A percentile compares a stretch with the other conserved stretches of the same genome.
These are phyloP conservation scores for Parasteatoda lunata DNA, from an alignment of 2,888 invertebrate genomes.

Conservation along the genomic window DNA sequence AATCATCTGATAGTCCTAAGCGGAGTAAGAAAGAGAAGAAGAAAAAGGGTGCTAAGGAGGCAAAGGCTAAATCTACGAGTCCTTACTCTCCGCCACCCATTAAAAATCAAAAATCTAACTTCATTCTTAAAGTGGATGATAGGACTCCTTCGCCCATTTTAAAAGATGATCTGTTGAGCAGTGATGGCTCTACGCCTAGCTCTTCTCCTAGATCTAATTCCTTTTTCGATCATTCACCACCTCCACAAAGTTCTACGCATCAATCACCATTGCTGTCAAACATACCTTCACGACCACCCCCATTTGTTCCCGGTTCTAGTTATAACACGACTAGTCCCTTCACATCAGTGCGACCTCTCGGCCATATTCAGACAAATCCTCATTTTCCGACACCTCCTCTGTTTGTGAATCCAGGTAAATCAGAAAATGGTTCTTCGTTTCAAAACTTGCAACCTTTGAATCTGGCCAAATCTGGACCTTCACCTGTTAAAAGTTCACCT, in stretches of 20 bases:
- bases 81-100: slow-evolving; percentile 26
- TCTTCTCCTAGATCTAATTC: slow-evolving; percentile 41
- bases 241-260: slow-evolving; percentile 18
- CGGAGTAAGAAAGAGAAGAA: slow-evolving; percentile 61
- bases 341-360: slow-evolving; percentile 49
- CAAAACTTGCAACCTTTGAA: slow-evolving; percentile 58
- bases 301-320: slow-evolving; percentile 50
- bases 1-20: slow-evolving; percentile 57
- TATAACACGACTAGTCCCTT: slow-evolving; percentile 47
- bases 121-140: slow-evolving; percentile 50
- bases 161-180: slow-evolving; percentile 55
- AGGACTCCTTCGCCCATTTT: slow-evolving; percentile 51
- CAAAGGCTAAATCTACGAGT: slow-evolving; percentile 42
- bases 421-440: slow-evolving; percentile 42
- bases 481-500: slow-evolving; percentile 62
- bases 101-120: slow-evolving; percentile 42
- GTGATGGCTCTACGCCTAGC: slow-evolving; percentile 52
- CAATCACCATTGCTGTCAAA: slow-evolving; percentile 42
- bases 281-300: slow-evolving; percentile 37
- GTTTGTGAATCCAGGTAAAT: slow-evolving; percentile 58
- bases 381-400: slow-evolving; percentile 70
- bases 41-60: slow-evolving; percentile 45
- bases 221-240: slow-evolving; percentile 54
- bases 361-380: slow-evolving; percentile 50
- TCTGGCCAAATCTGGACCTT: slow-evolving; percentile 55